Conservation (phyloP, 1,140 invertebrate genomes). For the Berghia stephanieae region DNA sequence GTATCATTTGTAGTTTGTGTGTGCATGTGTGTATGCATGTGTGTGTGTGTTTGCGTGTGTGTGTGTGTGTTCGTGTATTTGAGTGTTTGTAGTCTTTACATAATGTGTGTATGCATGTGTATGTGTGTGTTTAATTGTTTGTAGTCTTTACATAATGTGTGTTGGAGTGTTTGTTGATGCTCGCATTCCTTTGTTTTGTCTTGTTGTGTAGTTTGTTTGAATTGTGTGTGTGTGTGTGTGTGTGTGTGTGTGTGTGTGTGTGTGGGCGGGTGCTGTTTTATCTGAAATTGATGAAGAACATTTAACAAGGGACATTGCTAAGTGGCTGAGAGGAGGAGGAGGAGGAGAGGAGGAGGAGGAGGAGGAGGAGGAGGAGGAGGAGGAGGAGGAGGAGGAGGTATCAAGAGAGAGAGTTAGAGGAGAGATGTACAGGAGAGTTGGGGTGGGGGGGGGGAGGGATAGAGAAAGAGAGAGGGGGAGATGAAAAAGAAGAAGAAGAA, state of each 20-base stretch:
- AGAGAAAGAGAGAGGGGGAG: background rate
- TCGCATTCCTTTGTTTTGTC: too few relatives aligned
- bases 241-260: slow-evolving; percentile 1
- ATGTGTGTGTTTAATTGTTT: too few relatives aligned
- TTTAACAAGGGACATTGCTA: background rate
- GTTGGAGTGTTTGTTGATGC: too few relatives aligned
- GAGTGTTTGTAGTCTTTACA: too few relatives aligned
- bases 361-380: background rate
- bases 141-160: too few relatives aligned
- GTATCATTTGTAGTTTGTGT: background rate
- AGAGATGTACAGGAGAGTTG: too few relatives aligned
- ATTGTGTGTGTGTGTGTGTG: too few relatives aligned
- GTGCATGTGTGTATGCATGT: background rate
- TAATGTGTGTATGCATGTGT: too few relatives aligned
- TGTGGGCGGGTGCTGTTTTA: background rate
- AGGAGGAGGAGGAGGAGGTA: background rate
- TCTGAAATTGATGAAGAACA: background rate
- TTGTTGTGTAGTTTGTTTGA: too few relatives aligned
- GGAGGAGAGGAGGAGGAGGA: background rate
- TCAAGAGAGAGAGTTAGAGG: slow-evolving; percentile 1
- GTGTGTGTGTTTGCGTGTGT: background rate
- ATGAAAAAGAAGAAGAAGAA: background rate
- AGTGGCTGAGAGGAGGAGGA: background rate
- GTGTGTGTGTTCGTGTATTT: background rate
- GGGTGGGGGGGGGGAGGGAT: background rate